Evolutionary conservation across 2,797 vertebrate genomes (phyloP), one percentile per base, ranked within the genome.

Genomic region (Sphaeramia orbicularis): DNA sequence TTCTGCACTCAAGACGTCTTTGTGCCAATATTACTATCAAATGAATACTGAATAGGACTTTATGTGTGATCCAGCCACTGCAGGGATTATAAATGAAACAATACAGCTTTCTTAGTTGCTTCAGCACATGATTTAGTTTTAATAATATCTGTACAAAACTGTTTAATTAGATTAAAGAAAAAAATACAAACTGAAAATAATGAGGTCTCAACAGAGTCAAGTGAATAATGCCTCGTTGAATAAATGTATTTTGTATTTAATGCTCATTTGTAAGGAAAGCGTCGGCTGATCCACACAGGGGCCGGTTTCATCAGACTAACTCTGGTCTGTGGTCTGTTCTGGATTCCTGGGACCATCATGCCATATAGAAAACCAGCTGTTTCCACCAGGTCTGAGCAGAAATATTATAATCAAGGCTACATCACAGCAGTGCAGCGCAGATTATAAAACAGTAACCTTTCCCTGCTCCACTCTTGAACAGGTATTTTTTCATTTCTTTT

Each of bases 181-280:
- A 54, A 32, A 38, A 15, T 2, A 24, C 7, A 16, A 38, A 14
- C 32, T n/a, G 10, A 40, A 16, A 48, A 60, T 52, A 19, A 36
- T 7, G 2, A 36, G 13, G 30, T 47, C 50, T 54, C 45, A 43
- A 18, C 19, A 18, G 47, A 47, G 24, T 52, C 32, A 54, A 66
- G 78, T 78, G 37, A 75, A 77, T 48, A 65, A 69, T 60, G 76
- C 44, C 40, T 62, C 16, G 15, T n/a, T 66, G 8, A 70, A 57
- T 65, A 2, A 40, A 58, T 55, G 50, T 6, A 19, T 38, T 59
- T 57, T 71, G 50, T n/a, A 15, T 60, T 66, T 62, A 50, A 83
- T 77, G 48, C 42, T 35, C 53, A 54, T 62, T 69, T 48, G 41
- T 36, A 13, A 36, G 15, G 6, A 24, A 40, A 61, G 48, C 37